Evolutionary conservation across 1,140 invertebrate species (phyloP).

Genomic region (Calephelis nemesis): DNA sequence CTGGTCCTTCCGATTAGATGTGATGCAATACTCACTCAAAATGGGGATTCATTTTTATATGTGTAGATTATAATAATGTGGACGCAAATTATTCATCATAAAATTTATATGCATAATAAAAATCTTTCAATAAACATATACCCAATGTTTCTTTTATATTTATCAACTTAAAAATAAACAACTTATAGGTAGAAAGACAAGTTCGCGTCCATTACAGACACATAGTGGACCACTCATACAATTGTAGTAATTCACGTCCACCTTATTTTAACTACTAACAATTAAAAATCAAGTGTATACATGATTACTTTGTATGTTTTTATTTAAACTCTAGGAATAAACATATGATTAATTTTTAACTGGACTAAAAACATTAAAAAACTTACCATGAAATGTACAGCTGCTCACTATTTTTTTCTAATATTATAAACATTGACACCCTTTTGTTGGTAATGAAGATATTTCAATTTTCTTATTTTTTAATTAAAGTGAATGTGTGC

Average conservation of each 20-base stretch:
- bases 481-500: neutral
- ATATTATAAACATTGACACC: neutral
- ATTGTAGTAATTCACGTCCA: constrained; percentile 7
- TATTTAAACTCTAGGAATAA: constrained; percentile 1
- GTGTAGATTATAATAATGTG: neutral
- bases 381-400: neutral
- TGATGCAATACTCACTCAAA: neutral
- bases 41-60: too few relatives aligned
- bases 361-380: neutral
- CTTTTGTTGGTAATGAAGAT: neutral
- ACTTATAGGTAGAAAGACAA: neutral
- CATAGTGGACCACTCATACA: constrained; percentile 10
- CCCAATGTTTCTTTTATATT: too few relatives aligned
- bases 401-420: constrained; percentile 9
- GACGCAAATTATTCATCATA: neutral
- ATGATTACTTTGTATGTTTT: neutral
- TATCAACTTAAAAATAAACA: too few relatives aligned
- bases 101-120: neutral
- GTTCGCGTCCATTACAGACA: constrained; percentile 8
- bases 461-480: neutral
- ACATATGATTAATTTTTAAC: neutral
- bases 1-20: too few relatives aligned
- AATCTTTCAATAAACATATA: too few relatives aligned
- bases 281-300: constrained; percentile 13
- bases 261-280: constrained; percentile 21